Percentiles rank a stretch among this genome's conserved stretches.
Evolutionary conservation across 2,888 invertebrate species (phyloP).

Genomic region (Hirudinaria manillensis): DNA sequence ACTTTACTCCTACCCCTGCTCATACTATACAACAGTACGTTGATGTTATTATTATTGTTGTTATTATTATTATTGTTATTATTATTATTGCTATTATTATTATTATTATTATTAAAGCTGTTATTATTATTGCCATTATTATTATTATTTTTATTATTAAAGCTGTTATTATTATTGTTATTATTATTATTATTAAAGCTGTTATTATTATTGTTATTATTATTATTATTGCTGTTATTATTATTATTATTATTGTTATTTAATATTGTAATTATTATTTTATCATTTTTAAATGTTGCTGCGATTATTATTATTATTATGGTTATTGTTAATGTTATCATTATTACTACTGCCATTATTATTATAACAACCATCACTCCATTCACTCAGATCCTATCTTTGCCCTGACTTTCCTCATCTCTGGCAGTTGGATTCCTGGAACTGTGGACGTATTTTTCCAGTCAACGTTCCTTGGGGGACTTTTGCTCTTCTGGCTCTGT

Average conservation of each 20-base stretch:
- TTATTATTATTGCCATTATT: neutral
- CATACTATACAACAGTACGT: slow-evolving; percentile 82
- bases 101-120: neutral
- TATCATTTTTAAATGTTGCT: neutral
- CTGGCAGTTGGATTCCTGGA: slow-evolving; percentile 80
- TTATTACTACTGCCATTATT: neutral
- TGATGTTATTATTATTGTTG: neutral
- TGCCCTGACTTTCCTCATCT: slow-evolving; percentile 76
- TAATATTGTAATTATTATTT: too few relatives aligned
- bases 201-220: neutral
- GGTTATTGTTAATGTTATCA: neutral
- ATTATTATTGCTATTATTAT: neutral
- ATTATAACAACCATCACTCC: too few relatives aligned
- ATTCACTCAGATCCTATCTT: slow-evolving; percentile 82
- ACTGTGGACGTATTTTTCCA: slow-evolving; percentile 84
- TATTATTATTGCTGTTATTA: neutral
- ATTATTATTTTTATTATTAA: neutral
- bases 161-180: neutral
- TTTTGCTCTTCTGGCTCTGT: slow-evolving; percentile 88
- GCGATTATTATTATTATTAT: neutral
- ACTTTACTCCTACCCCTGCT: slow-evolving; percentile 77
- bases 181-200: neutral
- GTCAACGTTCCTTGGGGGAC: slow-evolving; percentile 76
- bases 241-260: neutral
- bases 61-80: neutral